Evolutionary conservation across 2,113 vertebrate species (phyloP).

Genomic region (Clupea harengus): DNA sequence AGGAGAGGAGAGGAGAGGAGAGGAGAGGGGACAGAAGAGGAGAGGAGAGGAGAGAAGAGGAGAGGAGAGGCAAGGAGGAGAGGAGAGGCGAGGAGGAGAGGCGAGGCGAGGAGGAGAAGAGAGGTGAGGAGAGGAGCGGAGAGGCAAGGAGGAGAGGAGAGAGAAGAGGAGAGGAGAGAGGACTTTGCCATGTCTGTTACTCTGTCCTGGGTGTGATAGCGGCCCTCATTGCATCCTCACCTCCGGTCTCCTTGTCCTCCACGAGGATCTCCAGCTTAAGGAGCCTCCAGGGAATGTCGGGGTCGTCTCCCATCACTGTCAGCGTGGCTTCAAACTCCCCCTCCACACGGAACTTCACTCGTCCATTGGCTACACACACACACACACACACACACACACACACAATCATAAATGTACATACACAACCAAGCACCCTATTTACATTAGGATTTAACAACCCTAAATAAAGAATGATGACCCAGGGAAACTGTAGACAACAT

Average conservation of each 20-base stretch:
- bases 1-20: background rate
- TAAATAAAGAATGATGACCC: background rate
- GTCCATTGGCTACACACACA: constrained; percentile 83
- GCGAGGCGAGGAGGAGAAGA: background rate
- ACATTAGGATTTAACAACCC: background rate
- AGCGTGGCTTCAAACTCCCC: constrained; percentile 98
- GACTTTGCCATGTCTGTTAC: too few species aligned
- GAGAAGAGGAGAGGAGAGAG: too few species aligned
- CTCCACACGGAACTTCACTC: constrained; percentile 96
- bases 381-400: background rate
- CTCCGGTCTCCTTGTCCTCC: constrained; percentile 98
- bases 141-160: too few species aligned
- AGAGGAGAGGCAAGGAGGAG: too few species aligned
- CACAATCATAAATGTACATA: background rate
- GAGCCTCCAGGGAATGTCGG: constrained; percentile 96
- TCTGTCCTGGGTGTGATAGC: too few species aligned
- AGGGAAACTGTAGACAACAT: background rate
- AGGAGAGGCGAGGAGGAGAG: background rate
- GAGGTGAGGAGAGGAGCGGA: background rate
- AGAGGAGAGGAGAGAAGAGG: too few species aligned
- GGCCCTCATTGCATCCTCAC: constrained; percentile 62
- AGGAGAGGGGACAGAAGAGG: too few species aligned
- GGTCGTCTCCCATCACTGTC: constrained; percentile 98
- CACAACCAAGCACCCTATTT: background rate
- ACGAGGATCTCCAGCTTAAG: constrained; percentile 96